Evolutionary conservation across 2,888 invertebrate species (phyloP), one percentile per base, ranked within the genome.

Genomic region (Dysmachus trigonus): DNA sequence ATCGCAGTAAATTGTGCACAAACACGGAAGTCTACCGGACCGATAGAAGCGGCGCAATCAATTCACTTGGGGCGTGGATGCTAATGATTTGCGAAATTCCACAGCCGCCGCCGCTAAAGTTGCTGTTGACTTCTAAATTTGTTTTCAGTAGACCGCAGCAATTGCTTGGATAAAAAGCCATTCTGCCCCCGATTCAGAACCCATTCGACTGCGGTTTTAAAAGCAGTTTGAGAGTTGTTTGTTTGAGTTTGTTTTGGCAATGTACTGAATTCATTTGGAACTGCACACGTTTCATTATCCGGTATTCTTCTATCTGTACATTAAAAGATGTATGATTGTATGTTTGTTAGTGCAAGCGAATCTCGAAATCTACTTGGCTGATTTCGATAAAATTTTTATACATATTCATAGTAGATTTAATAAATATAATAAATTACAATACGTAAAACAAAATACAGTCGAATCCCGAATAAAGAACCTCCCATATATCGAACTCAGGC

Each of bases 1-100:
- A 51, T 51, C 4, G 79, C 79, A 79, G 41, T 76, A 76, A 76
- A 76, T 76, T 76, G 76, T 41, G 33, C 10, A 76, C 41, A 79
- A 79, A 47, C 47, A 47, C 79, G 79, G 79, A 79, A 79, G 79
- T 79, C 51, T 15, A 73, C 31, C 22, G 27, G 22, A 6, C 22
- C 22, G 27, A 62, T 62, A 62, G 62, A 62, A 62, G 62, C 22
- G 27, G 73, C 31, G n/a, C 73, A 73, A 73, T 73, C 33, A 73
- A 73, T 33, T 73, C 31, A 33, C 73, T 15, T n/a, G 31, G 35
- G 33, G 73, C 35, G 35, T 73, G 73, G 73, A 73, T 33, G 73
- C n/a, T 73, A 73, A 73, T 73, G 31, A 73, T 73, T 73, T 33
- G 31, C 73, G 31, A 33, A 73, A 73, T 33, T 73, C 35, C 33